Percentiles rank a stretch among this genome's conserved stretches.
These are phyloP conservation scores for Leptinotarsa haldemani DNA, from an alignment of 2,888 invertebrate species.

Conservation along the genomic window DNA sequence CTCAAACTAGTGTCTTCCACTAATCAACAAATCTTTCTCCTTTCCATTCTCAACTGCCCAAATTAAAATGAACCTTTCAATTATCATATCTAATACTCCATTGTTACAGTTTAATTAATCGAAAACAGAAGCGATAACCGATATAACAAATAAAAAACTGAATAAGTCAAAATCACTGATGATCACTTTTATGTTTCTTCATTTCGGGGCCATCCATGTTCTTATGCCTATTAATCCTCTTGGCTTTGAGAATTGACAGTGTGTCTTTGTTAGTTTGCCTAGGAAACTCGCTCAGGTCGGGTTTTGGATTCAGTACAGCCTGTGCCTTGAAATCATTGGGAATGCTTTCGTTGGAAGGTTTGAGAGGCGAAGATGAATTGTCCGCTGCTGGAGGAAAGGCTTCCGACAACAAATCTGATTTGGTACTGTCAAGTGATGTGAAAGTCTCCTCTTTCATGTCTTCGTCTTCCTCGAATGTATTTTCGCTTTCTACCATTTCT, in stretches of 20 bases:
- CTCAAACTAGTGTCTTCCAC: too few relatives aligned
- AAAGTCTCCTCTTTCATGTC: constrained; percentile 35
- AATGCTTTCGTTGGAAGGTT: constrained; percentile 52
- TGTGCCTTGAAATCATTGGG: constrained; percentile 51
- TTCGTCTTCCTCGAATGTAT: constrained; percentile 42
- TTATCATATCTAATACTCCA: neutral
- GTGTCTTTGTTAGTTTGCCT: constrained; percentile 60
- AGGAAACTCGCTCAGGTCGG: constrained; percentile 58
- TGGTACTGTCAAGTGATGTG: constrained; percentile 24
- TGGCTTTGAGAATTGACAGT: constrained; percentile 63
- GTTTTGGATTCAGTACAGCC: constrained; percentile 53
- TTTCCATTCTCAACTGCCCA: neutral
- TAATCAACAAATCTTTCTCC: neutral
- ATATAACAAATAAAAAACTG: constrained; percentile 14
- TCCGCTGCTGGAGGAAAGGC: constrained; percentile 25
- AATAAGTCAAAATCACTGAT: constrained; percentile 24
- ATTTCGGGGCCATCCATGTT: constrained; percentile 52
- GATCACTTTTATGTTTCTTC: constrained; percentile 56
- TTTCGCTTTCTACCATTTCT: constrained; percentile 53
- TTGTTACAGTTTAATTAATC: neutral
- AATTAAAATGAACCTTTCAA: constrained; percentile 16
- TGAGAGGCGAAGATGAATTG: constrained; percentile 43
- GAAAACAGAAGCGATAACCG: neutral
- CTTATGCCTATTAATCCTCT: constrained; percentile 63
- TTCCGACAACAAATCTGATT: constrained; percentile 18